Conservation (phyloP, 2,888 invertebrate genomes). For the Sceliomorpha sp. region DNA sequence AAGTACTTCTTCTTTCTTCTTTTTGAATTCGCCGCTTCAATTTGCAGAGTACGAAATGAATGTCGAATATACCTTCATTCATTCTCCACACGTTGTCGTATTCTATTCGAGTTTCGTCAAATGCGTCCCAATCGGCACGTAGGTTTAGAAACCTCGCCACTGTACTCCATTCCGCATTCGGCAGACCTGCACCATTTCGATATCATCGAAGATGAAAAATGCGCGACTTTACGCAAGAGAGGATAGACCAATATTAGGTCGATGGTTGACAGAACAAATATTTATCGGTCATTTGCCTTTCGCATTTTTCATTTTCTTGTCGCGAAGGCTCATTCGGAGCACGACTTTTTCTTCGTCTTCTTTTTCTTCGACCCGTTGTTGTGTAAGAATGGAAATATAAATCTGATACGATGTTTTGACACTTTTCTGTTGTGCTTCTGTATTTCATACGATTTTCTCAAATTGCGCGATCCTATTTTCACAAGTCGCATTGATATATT, state of each 20-base stretch:
- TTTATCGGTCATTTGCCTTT: constrained; percentile 47
- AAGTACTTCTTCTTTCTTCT: no score
- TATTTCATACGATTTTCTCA: constrained; percentile 10
- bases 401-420: constrained; percentile 19
- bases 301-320: constrained; percentile 44
- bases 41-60: background rate
- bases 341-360: constrained; percentile 26
- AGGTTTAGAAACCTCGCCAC: constrained; percentile 24
- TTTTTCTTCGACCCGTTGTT: constrained; percentile 5
- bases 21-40: no score
- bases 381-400: constrained; percentile 34
- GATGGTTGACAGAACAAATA: constrained; percentile 46
- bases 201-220: constrained; percentile 48
- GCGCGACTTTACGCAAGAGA: constrained; percentile 44
- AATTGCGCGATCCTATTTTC: background rate
- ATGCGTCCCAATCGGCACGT: constrained; percentile 19
- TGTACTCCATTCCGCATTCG: no score
- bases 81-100: constrained; percentile 1
- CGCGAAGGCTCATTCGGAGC: constrained; percentile 40
- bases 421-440: constrained; percentile 1
- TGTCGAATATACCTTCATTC: constrained; percentile 21
- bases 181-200: no score
- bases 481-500: no score
- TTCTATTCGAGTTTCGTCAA: background rate
- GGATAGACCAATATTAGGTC: constrained; percentile 39